phyloP scores from a whole-genome alignment of 2,797 vertebrate species.

The Tachyglossus aculeatus region DNA sequence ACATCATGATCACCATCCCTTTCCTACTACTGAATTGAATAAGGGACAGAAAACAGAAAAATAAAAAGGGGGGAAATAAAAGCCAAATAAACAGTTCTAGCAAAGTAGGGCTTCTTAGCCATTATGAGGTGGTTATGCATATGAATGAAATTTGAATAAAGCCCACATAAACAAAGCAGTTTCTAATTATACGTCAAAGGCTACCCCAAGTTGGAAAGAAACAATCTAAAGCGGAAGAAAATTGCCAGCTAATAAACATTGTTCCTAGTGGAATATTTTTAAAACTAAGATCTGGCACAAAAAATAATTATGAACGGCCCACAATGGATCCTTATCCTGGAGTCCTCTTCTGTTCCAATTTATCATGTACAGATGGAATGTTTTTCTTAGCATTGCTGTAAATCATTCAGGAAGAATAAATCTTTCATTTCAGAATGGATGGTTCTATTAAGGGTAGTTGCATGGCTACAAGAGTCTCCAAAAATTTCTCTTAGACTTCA shows the following conservation, averaged over 20 bases:
- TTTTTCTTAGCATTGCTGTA: background rate
- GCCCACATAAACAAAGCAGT: background rate
- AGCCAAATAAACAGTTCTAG: slow-evolving; percentile 45
- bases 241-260: slow-evolving; percentile 26
- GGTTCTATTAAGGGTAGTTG: slow-evolving; percentile 3
- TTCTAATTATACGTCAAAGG: slow-evolving; percentile 44
- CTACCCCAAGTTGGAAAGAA: slow-evolving; percentile 23
- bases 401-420: slow-evolving; percentile 64
- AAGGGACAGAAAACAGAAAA: slow-evolving; percentile 55
- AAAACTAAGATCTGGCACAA: slow-evolving; percentile 1
- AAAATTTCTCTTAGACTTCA: slow-evolving; percentile 72
- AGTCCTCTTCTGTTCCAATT: slow-evolving; percentile 16
- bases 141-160: slow-evolving; percentile 39
- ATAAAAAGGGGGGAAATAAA: slow-evolving; percentile 30
- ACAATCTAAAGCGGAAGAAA: slow-evolving; percentile 33
- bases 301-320: slow-evolving; percentile 31
- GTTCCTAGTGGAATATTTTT: slow-evolving; percentile 39
- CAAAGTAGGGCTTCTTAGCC: slow-evolving; percentile 20
- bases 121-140: slow-evolving; percentile 29
- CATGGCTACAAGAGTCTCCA: slow-evolving; percentile 54
- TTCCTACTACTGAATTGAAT: slow-evolving; percentile 46
- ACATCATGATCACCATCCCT: slow-evolving; percentile 63
- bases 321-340: slow-evolving; percentile 4
- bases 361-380: slow-evolving; percentile 1
- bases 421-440: slow-evolving; percentile 1